Evolutionary conservation across 2,888 invertebrate genomes (phyloP).

Genomic region (Eilema sororculum): DNA sequence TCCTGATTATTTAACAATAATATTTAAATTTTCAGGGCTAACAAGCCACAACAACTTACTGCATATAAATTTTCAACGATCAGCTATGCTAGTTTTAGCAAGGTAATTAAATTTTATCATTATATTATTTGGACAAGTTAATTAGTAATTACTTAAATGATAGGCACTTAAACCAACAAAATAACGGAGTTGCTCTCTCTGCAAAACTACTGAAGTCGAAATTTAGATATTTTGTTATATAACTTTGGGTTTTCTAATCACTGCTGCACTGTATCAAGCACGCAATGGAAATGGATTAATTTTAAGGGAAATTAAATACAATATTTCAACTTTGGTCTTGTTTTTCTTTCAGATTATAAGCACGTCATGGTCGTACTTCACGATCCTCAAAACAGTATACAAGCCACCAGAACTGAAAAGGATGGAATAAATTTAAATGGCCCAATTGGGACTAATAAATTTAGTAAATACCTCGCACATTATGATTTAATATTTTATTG

Average conservation of each 20-base stretch:
- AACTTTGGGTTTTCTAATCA: too few species aligned
- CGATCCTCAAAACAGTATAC: constrained; percentile 74
- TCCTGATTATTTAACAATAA: background rate
- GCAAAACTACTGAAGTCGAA: too few species aligned
- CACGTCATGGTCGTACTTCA: constrained; percentile 81
- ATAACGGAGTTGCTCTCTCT: too few species aligned
- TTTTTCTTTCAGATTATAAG: constrained; percentile 74
- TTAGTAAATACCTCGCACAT: background rate
- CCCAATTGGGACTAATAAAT: background rate
- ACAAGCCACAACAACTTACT: constrained; percentile 68
- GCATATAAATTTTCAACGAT: constrained; percentile 79
- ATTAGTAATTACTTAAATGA: background rate
- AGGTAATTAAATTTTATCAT: constrained; percentile 55
- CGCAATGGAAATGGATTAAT: too few species aligned
- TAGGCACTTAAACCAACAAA: background rate
- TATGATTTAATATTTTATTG: background rate
- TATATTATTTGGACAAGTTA: background rate
- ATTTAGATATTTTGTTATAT: too few species aligned
- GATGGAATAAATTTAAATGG: background rate
- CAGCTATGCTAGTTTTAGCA: constrained; percentile 73
- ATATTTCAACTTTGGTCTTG: background rate
- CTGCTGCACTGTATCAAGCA: too few species aligned
- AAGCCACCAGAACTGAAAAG: constrained; percentile 51
- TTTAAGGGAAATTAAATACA: too few species aligned
- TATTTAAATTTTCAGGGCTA: constrained; percentile 58